These are phyloP conservation scores for Psilopsiagon aurifrons DNA, from an alignment of 2,113 vertebrate species.

Conservation along the genomic window DNA sequence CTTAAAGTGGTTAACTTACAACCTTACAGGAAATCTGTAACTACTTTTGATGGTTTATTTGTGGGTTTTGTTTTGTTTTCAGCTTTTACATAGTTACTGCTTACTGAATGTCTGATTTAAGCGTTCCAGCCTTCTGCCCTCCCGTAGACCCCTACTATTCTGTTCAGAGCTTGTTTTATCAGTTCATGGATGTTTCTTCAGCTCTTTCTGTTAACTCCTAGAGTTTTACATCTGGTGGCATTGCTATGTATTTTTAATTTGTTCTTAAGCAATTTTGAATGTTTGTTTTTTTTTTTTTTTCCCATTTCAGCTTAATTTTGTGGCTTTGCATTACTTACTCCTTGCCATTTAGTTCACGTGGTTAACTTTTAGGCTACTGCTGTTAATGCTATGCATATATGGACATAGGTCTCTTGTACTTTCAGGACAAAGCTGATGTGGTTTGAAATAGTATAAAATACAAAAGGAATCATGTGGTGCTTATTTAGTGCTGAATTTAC, in stretches of 20 bases:
- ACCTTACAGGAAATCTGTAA: not conserved
- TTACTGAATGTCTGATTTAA: not conserved
- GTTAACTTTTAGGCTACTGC: not conserved
- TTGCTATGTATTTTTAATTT: not conserved
- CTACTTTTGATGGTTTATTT: not conserved
- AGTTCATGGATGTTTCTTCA: not conserved
- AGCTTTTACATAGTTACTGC: not conserved
- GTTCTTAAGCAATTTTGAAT: not conserved
- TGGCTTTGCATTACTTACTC: not conserved
- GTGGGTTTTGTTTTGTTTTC: not conserved
- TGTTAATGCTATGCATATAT: not conserved
- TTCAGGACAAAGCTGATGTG: not conserved
- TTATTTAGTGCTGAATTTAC: not conserved
- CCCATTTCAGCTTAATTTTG: not conserved
- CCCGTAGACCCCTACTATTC: fast-evolving
- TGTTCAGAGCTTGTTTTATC: not conserved
- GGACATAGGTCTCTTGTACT: not conserved
- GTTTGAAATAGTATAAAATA: not conserved
- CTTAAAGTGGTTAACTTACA: not conserved
- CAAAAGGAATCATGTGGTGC: not conserved
- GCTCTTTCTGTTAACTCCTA: not conserved
- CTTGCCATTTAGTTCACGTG: not conserved
- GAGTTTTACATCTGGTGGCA: not conserved
- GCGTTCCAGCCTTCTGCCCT: not conserved
- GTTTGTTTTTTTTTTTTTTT: not conserved